Evolutionary conservation across 2,888 invertebrate genomes (phyloP), one percentile per base, ranked within the genome.

Genomic region (Scaeva pyrastri): DNA sequence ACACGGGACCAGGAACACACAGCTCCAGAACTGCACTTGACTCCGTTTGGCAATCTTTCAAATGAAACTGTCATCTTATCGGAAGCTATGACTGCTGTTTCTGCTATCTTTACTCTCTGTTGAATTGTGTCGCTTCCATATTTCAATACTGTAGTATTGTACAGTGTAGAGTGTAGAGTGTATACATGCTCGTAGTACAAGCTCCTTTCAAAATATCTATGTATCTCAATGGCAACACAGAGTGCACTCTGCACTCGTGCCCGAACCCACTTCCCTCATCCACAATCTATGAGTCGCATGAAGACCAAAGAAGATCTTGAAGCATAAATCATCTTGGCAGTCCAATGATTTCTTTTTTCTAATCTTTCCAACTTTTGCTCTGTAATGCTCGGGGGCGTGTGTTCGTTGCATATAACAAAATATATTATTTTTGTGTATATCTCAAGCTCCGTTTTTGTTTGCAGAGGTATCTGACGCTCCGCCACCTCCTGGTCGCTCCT

Each of bases 31-130:
- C 48, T 76, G 68, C 77, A 86, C 77, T 82, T 77, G 82, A 74
- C 73, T 77, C 70, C 81, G 36, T 74, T 90, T 90, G 90, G 77
- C 80, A 88, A 84, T 80, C 87, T 76, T 80, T 84, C 84, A 84
- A 85, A 81, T 74, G 81, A 66, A 60, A 75, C 80, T 85, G 84
- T 83, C 85, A 86, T 76, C 73, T 77, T 86, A 86, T 86, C 86
- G 48, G 74, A 64, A 77, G 55, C 81, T 68, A 73, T 77, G 85
- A 76, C 76, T 73, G 55, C 81, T 76, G 80, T 73, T 64, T 50
- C 74, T 71, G 71, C 74, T 83, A 70, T 78, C 74, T 73, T 36
- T 64, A 23, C 62, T 73, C 56, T 62, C 62, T 31, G 80, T 50
- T 70, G 68, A 36, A 76, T 55, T 81, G 55, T 77, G 71, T 71